phyloP scores from a whole-genome alignment of 2,888 invertebrate genomes.

The Diabrotica balteata region DNA sequence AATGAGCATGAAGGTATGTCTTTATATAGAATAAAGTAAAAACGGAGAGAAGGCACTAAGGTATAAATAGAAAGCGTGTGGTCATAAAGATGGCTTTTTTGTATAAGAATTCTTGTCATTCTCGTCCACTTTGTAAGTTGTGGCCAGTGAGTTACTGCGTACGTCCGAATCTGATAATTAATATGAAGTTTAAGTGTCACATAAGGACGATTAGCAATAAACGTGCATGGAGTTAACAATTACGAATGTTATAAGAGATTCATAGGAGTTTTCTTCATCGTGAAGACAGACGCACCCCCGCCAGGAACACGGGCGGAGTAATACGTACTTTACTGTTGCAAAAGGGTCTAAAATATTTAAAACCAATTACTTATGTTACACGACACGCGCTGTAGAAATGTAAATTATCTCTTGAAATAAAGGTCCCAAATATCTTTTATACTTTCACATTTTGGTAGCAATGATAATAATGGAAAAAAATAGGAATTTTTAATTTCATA shows the following conservation, averaged over 20 bases:
- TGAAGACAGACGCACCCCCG: constrained; percentile 38
- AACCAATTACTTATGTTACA: too few species aligned
- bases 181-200: constrained; percentile 37
- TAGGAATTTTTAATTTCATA: too few species aligned
- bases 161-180: constrained; percentile 36
- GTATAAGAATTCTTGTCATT: constrained; percentile 10
- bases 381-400: too few species aligned
- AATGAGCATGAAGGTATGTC: constrained; percentile 2
- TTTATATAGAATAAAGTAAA: constrained; percentile 11
- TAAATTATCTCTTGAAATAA: too few species aligned
- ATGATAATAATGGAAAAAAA: too few species aligned
- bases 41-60: neutral
- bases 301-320: constrained; percentile 14
- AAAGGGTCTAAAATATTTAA: too few species aligned
- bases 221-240: constrained; percentile 41
- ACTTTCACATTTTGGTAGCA: too few species aligned
- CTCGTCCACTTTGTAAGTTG: constrained; percentile 12
- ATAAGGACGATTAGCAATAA: constrained; percentile 40
- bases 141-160: constrained; percentile 9
- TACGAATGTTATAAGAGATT: constrained; percentile 26
- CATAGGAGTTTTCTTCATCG: constrained; percentile 34
- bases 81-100: constrained; percentile 13
- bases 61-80: constrained; percentile 7
- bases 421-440: too few species aligned
- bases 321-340: too few species aligned